Base-by-base conservation (phyloP, 2,113 vertebrate species). In the Penelope pileata region DNA sequence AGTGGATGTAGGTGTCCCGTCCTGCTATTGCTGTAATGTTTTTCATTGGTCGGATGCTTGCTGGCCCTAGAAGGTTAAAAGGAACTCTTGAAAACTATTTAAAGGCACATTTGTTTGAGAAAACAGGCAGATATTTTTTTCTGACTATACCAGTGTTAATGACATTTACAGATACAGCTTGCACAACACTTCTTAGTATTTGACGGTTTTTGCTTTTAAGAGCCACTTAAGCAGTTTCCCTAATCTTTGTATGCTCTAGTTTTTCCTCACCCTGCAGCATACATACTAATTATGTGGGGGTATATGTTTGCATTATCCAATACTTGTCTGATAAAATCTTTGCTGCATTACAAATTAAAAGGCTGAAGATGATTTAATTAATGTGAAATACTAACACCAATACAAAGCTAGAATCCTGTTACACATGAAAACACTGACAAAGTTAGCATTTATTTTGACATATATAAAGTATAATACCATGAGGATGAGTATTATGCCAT, bases 11-110 rank as follows among this genome's bases (percentile, higher is more conserved):
- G 6, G 99, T 99, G 91, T 99, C 99, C 86, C 99, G 98, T 24
- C 99, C 99, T 0, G 99, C 99, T 66, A 99, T 99, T 40, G 99
- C 99, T 36, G 99, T 99, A 97, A 99, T 99, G 90, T 99, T 99
- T 98, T 99, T 99, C 99, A 99, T 99, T 36, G 99, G 98, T 59
- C 99, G 98, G 73, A 99, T 99, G 96, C 98, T 99, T 89, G 99
- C 99, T 53, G 98, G 99, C 88, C 99, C 99, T 99, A 89, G 97
- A 95, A 96, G 93, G 95, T 91, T 96, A 88, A 96, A 97, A 96
- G 92, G 90, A 94, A 96, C 96, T 98, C 97, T 97, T 98, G 97
- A 98, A 97, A 98, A 97, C 94, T 87, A 96, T 96, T 97, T 96
- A 94, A 91, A 94, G 88, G 92, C 66, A 60, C 6, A 8, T 26